These are phyloP conservation scores for Portevinia maculata DNA, from an alignment of 2,888 invertebrate genomes.

Conservation along the genomic window DNA sequence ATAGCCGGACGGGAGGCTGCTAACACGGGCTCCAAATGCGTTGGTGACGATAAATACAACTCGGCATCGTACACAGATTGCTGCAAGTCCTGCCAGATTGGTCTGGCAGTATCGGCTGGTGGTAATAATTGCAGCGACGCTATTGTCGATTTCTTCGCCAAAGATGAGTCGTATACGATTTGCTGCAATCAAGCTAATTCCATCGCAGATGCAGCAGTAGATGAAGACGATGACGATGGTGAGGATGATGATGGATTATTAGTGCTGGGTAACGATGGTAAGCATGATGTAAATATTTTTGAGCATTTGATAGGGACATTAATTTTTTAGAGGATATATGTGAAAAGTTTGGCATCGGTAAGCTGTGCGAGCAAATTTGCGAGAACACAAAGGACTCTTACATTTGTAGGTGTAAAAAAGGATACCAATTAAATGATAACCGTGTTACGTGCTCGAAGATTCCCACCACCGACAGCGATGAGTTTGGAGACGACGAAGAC, in stretches of 20 bases:
- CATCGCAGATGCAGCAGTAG: background rate
- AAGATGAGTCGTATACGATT: conserved; percentile 85
- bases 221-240: conserved; percentile 5
- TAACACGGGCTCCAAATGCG: conserved; percentile 78
- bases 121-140: conserved; percentile 84
- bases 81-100: conserved; percentile 87
- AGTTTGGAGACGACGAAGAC: conserved; percentile 65
- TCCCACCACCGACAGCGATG: conserved; percentile 60
- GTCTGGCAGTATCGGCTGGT: conserved; percentile 84
- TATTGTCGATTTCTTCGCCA: conserved; percentile 81
- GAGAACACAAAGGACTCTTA: conserved; percentile 85
- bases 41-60: conserved; percentile 76
- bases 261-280: conserved; percentile 61
- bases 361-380: conserved; percentile 85
- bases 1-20: conserved; percentile 80
- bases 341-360: conserved; percentile 82
- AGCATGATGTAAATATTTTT: background rate
- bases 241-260: conserved; percentile 50
- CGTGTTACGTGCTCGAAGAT: conserved; percentile 83
- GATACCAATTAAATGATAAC: conserved; percentile 83
- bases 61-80: conserved; percentile 83
- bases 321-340: conserved; percentile 84
- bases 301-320: background rate
- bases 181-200: conserved; percentile 83
- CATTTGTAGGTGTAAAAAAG: conserved; percentile 83